These are phyloP conservation scores for Abramis brama DNA, from an alignment of 2,113 vertebrate genomes.

Conservation along the genomic window DNA sequence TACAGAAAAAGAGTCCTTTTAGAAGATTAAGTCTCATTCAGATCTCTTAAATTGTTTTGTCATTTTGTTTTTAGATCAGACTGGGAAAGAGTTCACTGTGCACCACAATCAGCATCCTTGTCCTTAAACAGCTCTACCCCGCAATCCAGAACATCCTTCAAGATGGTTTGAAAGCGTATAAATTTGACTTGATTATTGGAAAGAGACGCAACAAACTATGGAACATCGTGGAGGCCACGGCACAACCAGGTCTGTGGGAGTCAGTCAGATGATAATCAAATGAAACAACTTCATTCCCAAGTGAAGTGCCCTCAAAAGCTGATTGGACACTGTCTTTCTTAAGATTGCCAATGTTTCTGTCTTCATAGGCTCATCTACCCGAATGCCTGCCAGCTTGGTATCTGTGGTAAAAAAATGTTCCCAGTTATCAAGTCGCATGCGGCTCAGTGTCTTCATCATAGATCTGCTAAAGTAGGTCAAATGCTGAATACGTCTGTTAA, in stretches of 20 bases:
- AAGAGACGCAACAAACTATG: slow-evolving; percentile 88
- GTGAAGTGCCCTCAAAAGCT: neutral
- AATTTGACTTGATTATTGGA: slow-evolving; percentile 90
- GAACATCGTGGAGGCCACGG: slow-evolving; percentile 90
- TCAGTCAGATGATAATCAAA: neutral
- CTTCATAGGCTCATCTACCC: slow-evolving; percentile 85
- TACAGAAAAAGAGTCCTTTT: neutral
- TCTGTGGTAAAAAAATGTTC: slow-evolving; percentile 85
- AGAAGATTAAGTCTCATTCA: neutral
- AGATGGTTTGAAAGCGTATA: slow-evolving; percentile 88
- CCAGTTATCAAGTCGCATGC: slow-evolving; percentile 87
- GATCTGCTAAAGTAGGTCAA: slow-evolving; percentile 93
- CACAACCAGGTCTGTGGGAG: slow-evolving; percentile 79
- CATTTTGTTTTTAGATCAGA: slow-evolving; percentile 79
- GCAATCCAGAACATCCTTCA: slow-evolving; percentile 86
- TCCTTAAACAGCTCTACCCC: slow-evolving; percentile 93
- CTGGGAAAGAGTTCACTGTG: slow-evolving; percentile 92
- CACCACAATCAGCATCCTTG: slow-evolving; percentile 86
- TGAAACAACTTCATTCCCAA: slow-evolving; percentile 5
- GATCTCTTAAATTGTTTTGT: neutral
- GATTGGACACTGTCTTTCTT: slow-evolving; percentile 11
- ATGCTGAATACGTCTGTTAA: neutral
- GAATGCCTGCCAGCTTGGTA: slow-evolving; percentile 84
- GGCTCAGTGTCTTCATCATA: slow-evolving; percentile 93
- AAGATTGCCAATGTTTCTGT: neutral